Evolutionary conservation across 2,797 vertebrate genomes (phyloP).

Genomic region (Danio choprae): DNA sequence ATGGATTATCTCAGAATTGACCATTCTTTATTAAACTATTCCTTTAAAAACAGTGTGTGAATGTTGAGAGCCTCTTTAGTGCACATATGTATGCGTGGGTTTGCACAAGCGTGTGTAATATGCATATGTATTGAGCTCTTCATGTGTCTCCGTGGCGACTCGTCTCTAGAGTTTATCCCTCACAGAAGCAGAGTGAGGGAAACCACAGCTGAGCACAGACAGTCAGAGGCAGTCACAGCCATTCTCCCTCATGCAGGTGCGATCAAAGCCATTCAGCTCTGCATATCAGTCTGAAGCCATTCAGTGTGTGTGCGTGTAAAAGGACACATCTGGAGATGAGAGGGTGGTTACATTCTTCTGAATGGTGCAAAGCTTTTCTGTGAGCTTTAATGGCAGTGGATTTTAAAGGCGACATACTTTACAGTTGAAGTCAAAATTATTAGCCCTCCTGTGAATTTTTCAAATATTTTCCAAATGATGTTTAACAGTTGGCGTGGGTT

Average conservation of each 20-base stretch:
- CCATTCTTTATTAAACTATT: not conserved
- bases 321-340: constrained; percentile 6
- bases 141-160: constrained; percentile 57
- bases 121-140: constrained; percentile 49
- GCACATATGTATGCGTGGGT: constrained; percentile 39
- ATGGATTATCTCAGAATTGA: not conserved
- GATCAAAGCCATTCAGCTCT: constrained; percentile 26
- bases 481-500: too few relatives aligned
- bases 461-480: too few relatives aligned
- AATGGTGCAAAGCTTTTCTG: constrained; percentile 19
- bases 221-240: constrained; percentile 17
- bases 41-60: not conserved
- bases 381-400: constrained; percentile 9
- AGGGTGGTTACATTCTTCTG: constrained; percentile 19
- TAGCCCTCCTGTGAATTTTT: too few relatives aligned
- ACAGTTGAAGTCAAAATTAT: too few relatives aligned
- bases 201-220: constrained; percentile 29
- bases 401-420: not conserved
- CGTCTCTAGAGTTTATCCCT: constrained; percentile 37
- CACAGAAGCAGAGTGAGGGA: constrained; percentile 23
- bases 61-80: constrained; percentile 23
- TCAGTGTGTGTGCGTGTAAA: constrained; percentile 10
- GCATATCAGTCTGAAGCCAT: constrained; percentile 22
- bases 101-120: constrained; percentile 5
- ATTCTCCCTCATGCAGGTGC: constrained; percentile 6